phyloP scores from a whole-genome alignment of 2,113 vertebrate species.

The Apteryx mantelli region DNA sequence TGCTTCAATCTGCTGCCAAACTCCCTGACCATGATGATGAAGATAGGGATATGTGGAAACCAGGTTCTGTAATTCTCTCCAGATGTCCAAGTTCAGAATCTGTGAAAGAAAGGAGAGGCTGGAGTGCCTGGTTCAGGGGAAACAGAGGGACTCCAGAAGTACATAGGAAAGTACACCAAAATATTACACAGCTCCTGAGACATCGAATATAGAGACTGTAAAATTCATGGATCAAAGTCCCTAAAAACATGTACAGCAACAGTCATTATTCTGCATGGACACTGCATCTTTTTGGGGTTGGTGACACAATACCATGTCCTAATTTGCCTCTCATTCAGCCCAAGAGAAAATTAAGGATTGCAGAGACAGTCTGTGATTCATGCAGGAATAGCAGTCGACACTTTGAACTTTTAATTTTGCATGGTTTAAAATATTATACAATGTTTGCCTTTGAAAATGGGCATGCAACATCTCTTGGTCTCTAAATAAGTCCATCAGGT shows the following conservation, averaged over 20 bases:
- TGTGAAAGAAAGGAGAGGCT: not conserved
- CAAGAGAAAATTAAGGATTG: not conserved
- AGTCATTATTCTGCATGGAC: not conserved
- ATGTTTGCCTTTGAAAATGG: not conserved
- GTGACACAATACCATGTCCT: not conserved
- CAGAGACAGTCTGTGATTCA: not conserved
- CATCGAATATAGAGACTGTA: not conserved
- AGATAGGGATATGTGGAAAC: not conserved
- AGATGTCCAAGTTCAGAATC: not conserved
- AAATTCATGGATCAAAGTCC: not conserved
- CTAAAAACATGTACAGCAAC: not conserved
- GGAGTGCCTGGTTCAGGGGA: not conserved
- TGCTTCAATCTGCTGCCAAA: not conserved
- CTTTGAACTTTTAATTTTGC: not conserved
- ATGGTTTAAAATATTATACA: not conserved
- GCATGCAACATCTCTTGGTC: not conserved
- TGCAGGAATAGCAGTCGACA: not conserved
- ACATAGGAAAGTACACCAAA: not conserved
- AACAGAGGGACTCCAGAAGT: not conserved
- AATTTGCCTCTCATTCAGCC: not conserved
- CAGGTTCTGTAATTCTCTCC: not conserved
- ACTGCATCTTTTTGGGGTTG: not conserved
- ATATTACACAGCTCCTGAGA: not conserved
- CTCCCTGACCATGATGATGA: not conserved
- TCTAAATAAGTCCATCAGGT: not conserved